A percentile compares a stretch with the other conserved stretches of the same genome.
phyloP scores from a whole-genome alignment of 2,113 vertebrate species.

The Pelvicachromis taeniatus region DNA sequence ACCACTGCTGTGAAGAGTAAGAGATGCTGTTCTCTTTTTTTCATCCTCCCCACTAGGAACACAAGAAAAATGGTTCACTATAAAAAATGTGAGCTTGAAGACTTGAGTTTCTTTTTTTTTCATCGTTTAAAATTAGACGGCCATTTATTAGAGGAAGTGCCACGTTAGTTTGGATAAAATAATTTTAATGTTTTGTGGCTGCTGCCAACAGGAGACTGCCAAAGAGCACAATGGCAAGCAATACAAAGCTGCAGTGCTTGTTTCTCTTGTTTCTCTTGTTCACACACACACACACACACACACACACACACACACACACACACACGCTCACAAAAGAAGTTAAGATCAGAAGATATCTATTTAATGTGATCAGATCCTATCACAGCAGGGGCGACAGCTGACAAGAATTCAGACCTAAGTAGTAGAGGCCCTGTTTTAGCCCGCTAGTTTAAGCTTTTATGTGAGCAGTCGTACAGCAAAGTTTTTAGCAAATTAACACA shows the following conservation, averaged over 20 bases:
- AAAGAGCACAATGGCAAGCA: neutral
- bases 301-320: neutral
- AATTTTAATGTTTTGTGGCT: constrained; percentile 41
- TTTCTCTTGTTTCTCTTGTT: neutral
- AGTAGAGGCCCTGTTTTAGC: neutral
- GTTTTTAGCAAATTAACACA: neutral
- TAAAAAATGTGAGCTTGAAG: constrained; percentile 36
- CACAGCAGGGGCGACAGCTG: neutral
- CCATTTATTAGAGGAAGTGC: constrained; percentile 7
- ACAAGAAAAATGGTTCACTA: constrained; percentile 22
- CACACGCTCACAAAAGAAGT: neutral
- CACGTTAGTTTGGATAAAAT: constrained; percentile 25
- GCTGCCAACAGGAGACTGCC: neutral
- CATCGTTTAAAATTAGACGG: constrained; percentile 28
- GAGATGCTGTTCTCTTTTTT: constrained; percentile 3
- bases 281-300: neutral
- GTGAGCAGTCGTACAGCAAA: neutral
- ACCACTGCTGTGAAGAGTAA: constrained; percentile 3
- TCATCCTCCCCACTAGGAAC: neutral
- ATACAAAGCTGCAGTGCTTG: neutral
- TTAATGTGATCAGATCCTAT: constrained; percentile 1
- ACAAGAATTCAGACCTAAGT: neutral
- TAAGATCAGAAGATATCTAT: neutral
- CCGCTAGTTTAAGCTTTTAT: neutral
- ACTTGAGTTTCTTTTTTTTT: neutral